phyloP scores from a whole-genome alignment of 2,113 vertebrate species.

The Xiphophorus hellerii region DNA sequence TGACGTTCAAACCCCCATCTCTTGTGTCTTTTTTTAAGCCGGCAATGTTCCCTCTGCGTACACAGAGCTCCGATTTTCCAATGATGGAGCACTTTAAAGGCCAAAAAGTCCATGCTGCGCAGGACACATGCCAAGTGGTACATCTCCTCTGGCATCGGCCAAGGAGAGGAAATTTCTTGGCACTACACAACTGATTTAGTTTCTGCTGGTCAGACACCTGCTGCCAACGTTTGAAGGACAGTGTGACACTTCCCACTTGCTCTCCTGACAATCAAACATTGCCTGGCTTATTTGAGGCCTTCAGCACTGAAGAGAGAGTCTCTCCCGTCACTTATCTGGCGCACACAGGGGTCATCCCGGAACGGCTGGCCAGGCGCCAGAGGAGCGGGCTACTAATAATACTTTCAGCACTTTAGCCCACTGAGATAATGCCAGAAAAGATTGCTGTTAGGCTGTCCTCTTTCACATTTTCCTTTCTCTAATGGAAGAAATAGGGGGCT shows the following conservation, averaged over 20 bases:
- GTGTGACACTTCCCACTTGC: slow-evolving; percentile 68
- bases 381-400: slow-evolving; percentile 43
- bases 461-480: slow-evolving; percentile 41
- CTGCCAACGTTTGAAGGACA: slow-evolving; percentile 72
- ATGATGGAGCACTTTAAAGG: slow-evolving; percentile 55
- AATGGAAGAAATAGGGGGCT: slow-evolving; percentile 52
- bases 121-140: slow-evolving; percentile 55
- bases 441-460: slow-evolving; percentile 27
- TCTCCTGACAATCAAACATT: slow-evolving; percentile 41
- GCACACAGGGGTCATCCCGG: slow-evolving; percentile 13
- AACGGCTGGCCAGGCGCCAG: slow-evolving; percentile 27
- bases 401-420: slow-evolving; percentile 36
- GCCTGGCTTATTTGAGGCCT: slow-evolving; percentile 51
- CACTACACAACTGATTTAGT: slow-evolving; percentile 48
- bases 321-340: slow-evolving; percentile 28
- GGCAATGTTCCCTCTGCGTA: slow-evolving; percentile 38
- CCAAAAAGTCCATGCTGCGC: slow-evolving; percentile 51
- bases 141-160: slow-evolving; percentile 56
- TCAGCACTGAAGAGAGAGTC: slow-evolving; percentile 4
- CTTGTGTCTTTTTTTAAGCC: slow-evolving; percentile 24
- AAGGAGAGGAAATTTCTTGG: slow-evolving; percentile 38
- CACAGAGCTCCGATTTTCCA: slow-evolving; percentile 49
- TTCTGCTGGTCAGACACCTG: slow-evolving; percentile 48
- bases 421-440: slow-evolving; percentile 57
- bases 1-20: slow-evolving; percentile 20